Conservation (phyloP, 1,140 invertebrate species). For the Drosophila oshimai region DNA sequence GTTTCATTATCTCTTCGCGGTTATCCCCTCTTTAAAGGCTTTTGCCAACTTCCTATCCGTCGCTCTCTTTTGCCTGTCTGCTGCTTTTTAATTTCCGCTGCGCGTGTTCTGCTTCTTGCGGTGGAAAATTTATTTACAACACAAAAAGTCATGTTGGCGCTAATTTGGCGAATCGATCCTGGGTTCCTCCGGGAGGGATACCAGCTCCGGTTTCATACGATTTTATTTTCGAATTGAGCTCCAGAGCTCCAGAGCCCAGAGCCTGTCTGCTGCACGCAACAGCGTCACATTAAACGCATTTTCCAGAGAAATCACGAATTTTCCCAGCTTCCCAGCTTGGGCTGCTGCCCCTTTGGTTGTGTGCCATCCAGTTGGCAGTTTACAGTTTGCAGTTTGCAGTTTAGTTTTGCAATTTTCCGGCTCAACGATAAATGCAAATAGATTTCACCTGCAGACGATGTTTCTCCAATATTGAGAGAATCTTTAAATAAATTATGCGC, state of each 20-base stretch:
- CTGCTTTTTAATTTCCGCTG: slow-evolving; percentile 49
- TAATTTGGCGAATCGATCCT: slow-evolving; percentile 55
- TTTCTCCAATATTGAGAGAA: slow-evolving; percentile 76
- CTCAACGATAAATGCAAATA: slow-evolving; percentile 81
- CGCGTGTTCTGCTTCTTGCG: slow-evolving; percentile 39
- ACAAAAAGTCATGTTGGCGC: slow-evolving; percentile 59
- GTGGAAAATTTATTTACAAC: slow-evolving; percentile 50
- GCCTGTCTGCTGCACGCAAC: slow-evolving; percentile 43
- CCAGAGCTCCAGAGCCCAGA: neutral
- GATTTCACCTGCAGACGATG: slow-evolving; percentile 79
- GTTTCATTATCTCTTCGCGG: slow-evolving; percentile 23
- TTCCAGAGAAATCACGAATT: slow-evolving; percentile 50
- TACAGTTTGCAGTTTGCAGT: slow-evolving; percentile 59
- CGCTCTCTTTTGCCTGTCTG: slow-evolving; percentile 6
- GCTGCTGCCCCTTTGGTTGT: neutral
- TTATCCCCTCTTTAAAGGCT: neutral
- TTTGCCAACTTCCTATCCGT: neutral
- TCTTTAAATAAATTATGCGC: slow-evolving; percentile 78
- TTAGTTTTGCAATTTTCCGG: slow-evolving; percentile 79
- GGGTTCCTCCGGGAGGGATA: neutral
- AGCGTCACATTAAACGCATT: slow-evolving; percentile 56
- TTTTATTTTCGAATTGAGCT: slow-evolving; percentile 24
- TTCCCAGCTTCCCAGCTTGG: slow-evolving; percentile 49
- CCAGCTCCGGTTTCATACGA: slow-evolving; percentile 1
- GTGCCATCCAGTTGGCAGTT: slow-evolving; percentile 21